Base-by-base conservation (phyloP, 2,888 invertebrate species). In the Drosophila eohydei region DNA sequence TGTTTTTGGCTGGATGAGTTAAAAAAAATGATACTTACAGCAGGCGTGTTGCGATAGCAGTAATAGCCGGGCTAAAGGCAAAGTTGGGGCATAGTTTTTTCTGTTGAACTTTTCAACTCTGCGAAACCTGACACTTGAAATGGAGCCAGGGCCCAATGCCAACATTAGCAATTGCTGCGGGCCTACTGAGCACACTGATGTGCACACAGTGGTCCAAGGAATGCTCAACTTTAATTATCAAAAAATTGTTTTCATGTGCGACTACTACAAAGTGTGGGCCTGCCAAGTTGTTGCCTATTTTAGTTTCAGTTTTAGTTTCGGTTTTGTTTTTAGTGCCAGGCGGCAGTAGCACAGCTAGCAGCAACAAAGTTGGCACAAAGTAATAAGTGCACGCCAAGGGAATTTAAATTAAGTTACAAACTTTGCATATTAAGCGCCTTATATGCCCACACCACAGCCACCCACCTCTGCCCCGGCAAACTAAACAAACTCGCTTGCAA, bases 361-460 rank as follows among this genome's bases (percentile, higher is more conserved):
- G 26, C 60, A 65, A 66, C 61, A 75, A 80, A 80, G 76, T 81
- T 81, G 78, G 67, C 81, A 74, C 65, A 80, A 81, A 78, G 81
- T 81, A 80, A 80, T 81, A 81, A 81, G 79, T 77, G 81, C 78
- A 80, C 81, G 78, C 74, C 79, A 81, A 78, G 78, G 79, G 79
- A 88, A 85, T 86, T 83, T 86, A 80, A 83, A 84, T 86, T 74
- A 86, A 88, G 83, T 83, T 86, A 74, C 80, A 82, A 83, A 88
- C 71, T 88, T 74, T 83, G 74, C 80, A 80, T 81, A 79, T 80
- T 78, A 78, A 80, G 78, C 78, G 78, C 81, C 78, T 78, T 76
- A 71, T 54, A 68, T 58, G 64, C 50, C 26, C 55, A 28, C 36
- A 9, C 30, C 36, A 14, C 28, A 21, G 21, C 56, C 4, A 11